phyloP scores from a whole-genome alignment of 2,888 invertebrate species.

The Deilephila porcellus region DNA sequence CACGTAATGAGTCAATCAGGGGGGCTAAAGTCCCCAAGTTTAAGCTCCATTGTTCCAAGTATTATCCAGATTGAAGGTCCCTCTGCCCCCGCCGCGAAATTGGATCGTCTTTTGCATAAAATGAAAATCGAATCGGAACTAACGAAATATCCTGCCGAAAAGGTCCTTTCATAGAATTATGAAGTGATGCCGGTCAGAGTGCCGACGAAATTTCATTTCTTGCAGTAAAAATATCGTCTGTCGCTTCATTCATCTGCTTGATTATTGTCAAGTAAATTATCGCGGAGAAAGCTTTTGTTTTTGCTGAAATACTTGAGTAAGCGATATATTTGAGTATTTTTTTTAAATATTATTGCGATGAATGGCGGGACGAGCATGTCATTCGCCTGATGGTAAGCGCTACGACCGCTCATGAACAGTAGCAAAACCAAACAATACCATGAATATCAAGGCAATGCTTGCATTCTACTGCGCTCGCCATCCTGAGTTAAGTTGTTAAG shows the following conservation, averaged over 20 bases:
- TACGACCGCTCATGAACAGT: too few species aligned
- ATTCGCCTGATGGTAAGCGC: too few species aligned
- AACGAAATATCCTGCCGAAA: slow-evolving; percentile 66
- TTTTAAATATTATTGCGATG: too few species aligned
- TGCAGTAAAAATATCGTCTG: slow-evolving; percentile 4
- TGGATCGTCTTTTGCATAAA: slow-evolving; percentile 83
- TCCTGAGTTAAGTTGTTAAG: too few species aligned
- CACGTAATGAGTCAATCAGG: background rate
- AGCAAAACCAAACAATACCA: too few species aligned
- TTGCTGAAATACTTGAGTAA: background rate
- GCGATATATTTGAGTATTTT: background rate
- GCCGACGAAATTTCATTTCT: slow-evolving; percentile 14
- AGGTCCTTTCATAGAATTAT: slow-evolving; percentile 32
- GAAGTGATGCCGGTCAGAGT: slow-evolving; percentile 29
- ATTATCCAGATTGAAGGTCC: slow-evolving; percentile 78
- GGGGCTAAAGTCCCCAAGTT: slow-evolving; percentile 21
- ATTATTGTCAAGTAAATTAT: slow-evolving; percentile 7
- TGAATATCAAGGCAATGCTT: too few species aligned
- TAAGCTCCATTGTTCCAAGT: slow-evolving; percentile 40
- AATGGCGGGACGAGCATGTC: too few species aligned
- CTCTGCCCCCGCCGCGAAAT: slow-evolving; percentile 62
- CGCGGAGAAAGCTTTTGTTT: background rate
- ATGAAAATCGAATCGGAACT: slow-evolving; percentile 79
- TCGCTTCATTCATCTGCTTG: slow-evolving; percentile 7
- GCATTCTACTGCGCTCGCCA: too few species aligned